Base-by-base conservation (phyloP, 1,140 invertebrate genomes). In the Drosophila quadrilineata region DNA sequence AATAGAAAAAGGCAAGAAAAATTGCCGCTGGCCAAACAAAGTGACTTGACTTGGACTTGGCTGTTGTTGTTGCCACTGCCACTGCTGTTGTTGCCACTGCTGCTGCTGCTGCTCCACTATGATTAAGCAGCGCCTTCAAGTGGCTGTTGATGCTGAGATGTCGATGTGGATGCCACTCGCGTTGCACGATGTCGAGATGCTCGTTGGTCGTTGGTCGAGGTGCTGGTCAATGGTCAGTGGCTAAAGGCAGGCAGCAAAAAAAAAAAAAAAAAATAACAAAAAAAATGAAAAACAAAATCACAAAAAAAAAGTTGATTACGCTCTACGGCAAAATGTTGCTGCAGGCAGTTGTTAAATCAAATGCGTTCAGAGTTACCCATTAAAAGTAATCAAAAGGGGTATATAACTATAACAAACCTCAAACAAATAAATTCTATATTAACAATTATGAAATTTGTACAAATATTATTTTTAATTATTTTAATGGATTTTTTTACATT, bases 261-360 rank as follows among this genome's bases (percentile, higher is more conserved):
- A 24, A 41, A 46, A 12, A 43, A 50, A 38, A 17, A 36, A 35
- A 31, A 33, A 16, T 41, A n/a, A n/a, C n/a, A n/a, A n/a, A n/a
- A n/a, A n/a, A n/a, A n/a, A n/a, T 40, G 45, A 33, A 49, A 29
- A 49, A 45, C 46, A 21, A 50, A 41, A 63, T n/a, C n/a, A n/a
- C n/a, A 48, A 33, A 45, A 48, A 46, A 64, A 59, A 59, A 70
- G 69, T 67, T 80, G 71, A 71, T 79, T 79, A 50, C 50, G 40
- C 59, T 63, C 50, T 33, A 16, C 22, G 26, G 16, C 26, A 56
- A 50, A 50, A 38, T 43, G 16, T 46, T 63, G 67, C 58, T 72
- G 48, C 66, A 64, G 71, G 71, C 75, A 71, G 77, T 84, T 75
- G 77, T 82, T 82, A 84, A 82, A 84, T 79, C 75, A 79, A 79